Evolutionary conservation across 2,888 invertebrate species (phyloP).

Genomic region (Drosophila nigritarsus): DNA sequence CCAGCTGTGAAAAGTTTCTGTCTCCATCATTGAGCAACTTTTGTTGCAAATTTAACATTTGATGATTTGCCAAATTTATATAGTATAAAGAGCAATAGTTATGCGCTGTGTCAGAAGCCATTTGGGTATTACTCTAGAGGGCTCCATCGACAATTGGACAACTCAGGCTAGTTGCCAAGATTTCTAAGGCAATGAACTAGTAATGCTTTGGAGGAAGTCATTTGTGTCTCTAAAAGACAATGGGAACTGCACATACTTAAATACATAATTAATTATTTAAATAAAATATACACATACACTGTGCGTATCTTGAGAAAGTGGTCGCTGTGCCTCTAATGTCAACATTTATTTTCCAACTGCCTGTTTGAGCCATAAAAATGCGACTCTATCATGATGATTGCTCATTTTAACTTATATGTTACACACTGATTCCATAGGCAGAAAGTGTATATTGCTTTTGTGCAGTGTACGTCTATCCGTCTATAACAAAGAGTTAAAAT

Average conservation of each 20-base stretch:
- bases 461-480: background rate
- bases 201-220: constrained; percentile 37
- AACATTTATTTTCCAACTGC: constrained; percentile 22
- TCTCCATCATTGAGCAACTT: constrained; percentile 14
- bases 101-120: constrained; percentile 53
- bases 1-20: constrained; percentile 11
- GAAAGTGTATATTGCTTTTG: background rate
- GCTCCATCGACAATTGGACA: constrained; percentile 44
- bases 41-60: constrained; percentile 24
- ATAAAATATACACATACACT: background rate
- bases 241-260: background rate
- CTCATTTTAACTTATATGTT: constrained; percentile 8
- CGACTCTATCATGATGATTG: background rate
- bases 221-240: constrained; percentile 8
- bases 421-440: background rate
- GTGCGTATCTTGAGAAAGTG: background rate
- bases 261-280: background rate
- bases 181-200: constrained; percentile 38
- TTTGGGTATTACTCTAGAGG: constrained; percentile 37
- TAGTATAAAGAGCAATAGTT: constrained; percentile 31
- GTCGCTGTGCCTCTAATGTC: constrained; percentile 16
- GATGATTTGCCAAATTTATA: constrained; percentile 44
- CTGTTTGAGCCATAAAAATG: constrained; percentile 25
- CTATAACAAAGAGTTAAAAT: background rate
- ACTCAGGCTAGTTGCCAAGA: constrained; percentile 48